Percentiles rank a stretch among this genome's conserved stretches.
These are phyloP conservation scores for Catharus minimus DNA, from an alignment of 2,113 vertebrate species.

Conservation along the genomic window DNA sequence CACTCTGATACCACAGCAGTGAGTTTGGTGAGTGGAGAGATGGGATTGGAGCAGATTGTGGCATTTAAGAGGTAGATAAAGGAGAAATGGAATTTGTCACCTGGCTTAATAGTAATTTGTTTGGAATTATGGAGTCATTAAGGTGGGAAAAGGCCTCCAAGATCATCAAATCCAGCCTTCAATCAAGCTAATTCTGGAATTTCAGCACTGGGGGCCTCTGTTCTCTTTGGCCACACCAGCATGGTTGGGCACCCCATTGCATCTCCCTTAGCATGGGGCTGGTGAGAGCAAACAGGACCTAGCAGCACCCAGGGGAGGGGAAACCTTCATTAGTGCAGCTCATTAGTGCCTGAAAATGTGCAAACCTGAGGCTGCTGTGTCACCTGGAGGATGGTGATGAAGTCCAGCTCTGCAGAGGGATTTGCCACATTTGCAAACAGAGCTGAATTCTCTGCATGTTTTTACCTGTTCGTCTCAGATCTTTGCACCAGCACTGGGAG, in stretches of 20 bases:
- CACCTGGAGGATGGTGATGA: neutral
- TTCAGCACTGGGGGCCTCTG: neutral
- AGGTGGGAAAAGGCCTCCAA: neutral
- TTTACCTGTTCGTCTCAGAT: neutral
- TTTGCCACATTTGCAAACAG: rapidly evolving
- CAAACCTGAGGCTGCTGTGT: neutral
- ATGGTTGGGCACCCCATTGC: rapidly evolving
- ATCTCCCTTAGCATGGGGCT: rapidly evolving
- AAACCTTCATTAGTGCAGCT: neutral
- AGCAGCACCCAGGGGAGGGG: neutral
- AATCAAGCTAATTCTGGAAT: rapidly evolving
- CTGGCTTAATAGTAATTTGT: rapidly evolving
- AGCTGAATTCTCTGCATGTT: neutral
- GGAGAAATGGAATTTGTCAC: neutral
- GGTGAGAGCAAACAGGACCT: neutral
- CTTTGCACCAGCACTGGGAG: neutral
- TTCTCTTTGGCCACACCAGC: neutral
- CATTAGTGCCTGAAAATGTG: rapidly evolving
- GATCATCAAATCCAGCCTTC: neutral
- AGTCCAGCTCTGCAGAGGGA: rapidly evolving
- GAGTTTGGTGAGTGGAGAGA: rapidly evolving
- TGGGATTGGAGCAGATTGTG: neutral
- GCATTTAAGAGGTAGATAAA: neutral
- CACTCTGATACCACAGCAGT: neutral
- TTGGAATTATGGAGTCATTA: neutral